Conservation (phyloP, 2,797 vertebrate genomes). For the Anas acuta region DNA sequence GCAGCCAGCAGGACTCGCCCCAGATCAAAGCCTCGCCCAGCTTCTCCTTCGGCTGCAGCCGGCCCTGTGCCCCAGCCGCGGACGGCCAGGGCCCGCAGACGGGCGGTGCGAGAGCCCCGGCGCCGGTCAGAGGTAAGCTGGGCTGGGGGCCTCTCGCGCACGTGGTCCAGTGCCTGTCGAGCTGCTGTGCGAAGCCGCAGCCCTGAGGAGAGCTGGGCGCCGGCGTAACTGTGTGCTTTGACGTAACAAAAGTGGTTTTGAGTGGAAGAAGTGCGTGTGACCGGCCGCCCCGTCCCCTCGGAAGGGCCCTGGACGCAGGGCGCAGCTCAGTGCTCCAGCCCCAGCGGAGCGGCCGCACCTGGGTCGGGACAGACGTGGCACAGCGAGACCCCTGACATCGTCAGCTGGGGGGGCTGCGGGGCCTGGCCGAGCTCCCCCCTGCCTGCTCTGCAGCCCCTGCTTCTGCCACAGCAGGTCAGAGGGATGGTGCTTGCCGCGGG, state of each 20-base stretch:
- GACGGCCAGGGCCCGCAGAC: slow-evolving; percentile 67
- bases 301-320: not conserved
- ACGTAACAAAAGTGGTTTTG: slow-evolving; percentile 27
- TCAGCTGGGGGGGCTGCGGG: not conserved
- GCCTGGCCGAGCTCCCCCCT: not conserved
- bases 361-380: not conserved
- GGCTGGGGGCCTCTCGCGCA: slow-evolving; percentile 65
- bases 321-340: not conserved
- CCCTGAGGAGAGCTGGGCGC: slow-evolving; percentile 38
- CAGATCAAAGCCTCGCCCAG: slow-evolving; percentile 88
- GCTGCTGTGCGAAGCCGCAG: slow-evolving; percentile 61
- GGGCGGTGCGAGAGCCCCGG: slow-evolving; percentile 75
- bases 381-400: rapidly evolving
- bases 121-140: slow-evolving; percentile 87
- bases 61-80: slow-evolving; percentile 24
- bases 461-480: not conserved
- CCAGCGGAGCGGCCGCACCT: not conserved
- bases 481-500: not conserved
- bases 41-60: slow-evolving; percentile 86
- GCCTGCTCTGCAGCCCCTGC: not conserved
- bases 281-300: rapidly evolving
- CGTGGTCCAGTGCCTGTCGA: slow-evolving; percentile 58
- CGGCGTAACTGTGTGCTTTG: rapidly evolving
- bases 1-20: slow-evolving; percentile 85
- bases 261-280: slow-evolving; percentile 13